Percentiles rank a stretch among this genome's conserved stretches.
Conservation (phyloP, 2,888 invertebrate genomes). For the Drosophila paracracens region DNA sequence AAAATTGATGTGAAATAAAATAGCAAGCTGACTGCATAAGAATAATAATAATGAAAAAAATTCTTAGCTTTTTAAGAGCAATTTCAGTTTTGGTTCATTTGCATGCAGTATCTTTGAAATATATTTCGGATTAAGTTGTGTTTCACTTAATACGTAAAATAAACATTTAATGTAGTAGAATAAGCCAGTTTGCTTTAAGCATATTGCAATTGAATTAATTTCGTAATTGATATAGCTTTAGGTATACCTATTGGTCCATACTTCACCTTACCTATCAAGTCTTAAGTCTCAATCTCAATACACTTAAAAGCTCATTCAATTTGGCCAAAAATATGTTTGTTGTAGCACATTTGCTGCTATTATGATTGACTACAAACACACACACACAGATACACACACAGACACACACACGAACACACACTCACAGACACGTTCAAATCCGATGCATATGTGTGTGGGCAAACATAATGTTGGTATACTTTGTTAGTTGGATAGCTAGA, state of each 20-base stretch:
- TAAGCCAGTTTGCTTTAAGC: not conserved
- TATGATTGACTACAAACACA: slow-evolving; percentile 66
- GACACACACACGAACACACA: not conserved
- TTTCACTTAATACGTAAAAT: not conserved
- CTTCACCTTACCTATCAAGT: slow-evolving; percentile 1
- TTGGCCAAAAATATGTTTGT: slow-evolving; percentile 70
- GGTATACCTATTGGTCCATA: slow-evolving; percentile 3
- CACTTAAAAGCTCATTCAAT: slow-evolving; percentile 79
- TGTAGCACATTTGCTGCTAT: slow-evolving; percentile 68
- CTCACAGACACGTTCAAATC: slow-evolving; percentile 19
- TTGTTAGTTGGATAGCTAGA: slow-evolving; percentile 23
- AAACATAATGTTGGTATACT: slow-evolving; percentile 45
- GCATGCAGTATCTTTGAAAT: not conserved
- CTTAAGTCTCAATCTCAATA: slow-evolving; percentile 57
- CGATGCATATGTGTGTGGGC: slow-evolving; percentile 15
- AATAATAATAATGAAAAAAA: not conserved
- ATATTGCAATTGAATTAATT: slow-evolving; percentile 47
- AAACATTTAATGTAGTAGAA: not conserved
- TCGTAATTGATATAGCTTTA: slow-evolving; percentile 45
- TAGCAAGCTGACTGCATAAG: not conserved
- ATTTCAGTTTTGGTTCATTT: not conserved
- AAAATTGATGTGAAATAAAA: not conserved
- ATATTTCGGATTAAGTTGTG: not conserved
- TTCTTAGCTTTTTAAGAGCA: not conserved
- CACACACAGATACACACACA: slow-evolving; percentile 15